These are phyloP conservation scores for Oncorhynchus keta DNA, from an alignment of 2,113 vertebrate genomes.

Conservation along the genomic window DNA sequence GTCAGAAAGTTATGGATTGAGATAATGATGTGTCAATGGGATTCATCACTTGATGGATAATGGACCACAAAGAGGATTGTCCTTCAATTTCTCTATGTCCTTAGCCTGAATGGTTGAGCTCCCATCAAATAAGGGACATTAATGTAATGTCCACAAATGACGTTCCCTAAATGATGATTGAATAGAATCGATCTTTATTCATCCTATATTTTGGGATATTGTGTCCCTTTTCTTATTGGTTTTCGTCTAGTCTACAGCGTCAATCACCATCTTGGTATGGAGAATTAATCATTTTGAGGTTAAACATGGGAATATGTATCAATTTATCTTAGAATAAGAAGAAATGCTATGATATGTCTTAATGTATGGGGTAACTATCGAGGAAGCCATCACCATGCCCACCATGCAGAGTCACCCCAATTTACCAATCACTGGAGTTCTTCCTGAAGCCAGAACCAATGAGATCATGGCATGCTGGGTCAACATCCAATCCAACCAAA, in stretches of 20 bases:
- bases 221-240: neutral
- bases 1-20: too few species aligned
- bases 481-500: neutral
- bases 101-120: neutral
- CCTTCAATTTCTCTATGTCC: too few species aligned
- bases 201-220: too few species aligned
- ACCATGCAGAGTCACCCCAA: neutral
- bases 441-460: neutral
- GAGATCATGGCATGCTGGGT: neutral
- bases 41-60: too few species aligned
- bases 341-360: too few species aligned
- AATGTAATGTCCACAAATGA: neutral
- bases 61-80: too few species aligned
- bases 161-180: slow-evolving; percentile 7
- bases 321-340: neutral
- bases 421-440: neutral
- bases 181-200: too few species aligned
- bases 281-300: neutral
- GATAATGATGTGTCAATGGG: too few species aligned
- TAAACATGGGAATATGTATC: neutral
- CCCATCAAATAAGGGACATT: neutral
- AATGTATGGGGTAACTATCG: neutral
- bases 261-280: slow-evolving; percentile 5
- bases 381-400: neutral
- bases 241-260: neutral